Conservation (phyloP, 2,888 invertebrate species). For the Sarcophaga subvicina region DNA sequence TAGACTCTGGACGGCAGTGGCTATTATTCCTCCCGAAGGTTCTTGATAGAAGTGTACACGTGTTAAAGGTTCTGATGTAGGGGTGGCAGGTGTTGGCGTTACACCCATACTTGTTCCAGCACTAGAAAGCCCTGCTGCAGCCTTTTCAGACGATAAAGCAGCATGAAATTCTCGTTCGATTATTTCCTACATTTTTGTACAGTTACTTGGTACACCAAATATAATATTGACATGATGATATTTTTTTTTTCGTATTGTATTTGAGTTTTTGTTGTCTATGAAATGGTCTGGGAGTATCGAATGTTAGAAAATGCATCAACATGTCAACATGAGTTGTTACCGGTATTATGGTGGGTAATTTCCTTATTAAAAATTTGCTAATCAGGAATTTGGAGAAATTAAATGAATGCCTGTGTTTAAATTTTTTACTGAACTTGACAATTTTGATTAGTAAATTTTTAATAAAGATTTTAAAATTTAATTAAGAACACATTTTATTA, state of each 20-base stretch:
- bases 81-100: constrained; percentile 70
- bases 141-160: constrained; percentile 81
- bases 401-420: no score
- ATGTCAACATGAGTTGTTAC: constrained; percentile 26
- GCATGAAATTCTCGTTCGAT: constrained; percentile 82
- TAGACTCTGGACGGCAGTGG: constrained; percentile 77
- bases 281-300: constrained; percentile 29
- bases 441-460: no score
- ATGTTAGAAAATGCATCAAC: constrained; percentile 52
- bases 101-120: constrained; percentile 70
- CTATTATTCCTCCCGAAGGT: constrained; percentile 78
- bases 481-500: no score
- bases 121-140: constrained; percentile 73
- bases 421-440: no score
- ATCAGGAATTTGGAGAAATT: not conserved
- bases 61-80: constrained; percentile 60
- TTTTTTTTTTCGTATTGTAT: constrained; percentile 64
- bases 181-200: constrained; percentile 78
- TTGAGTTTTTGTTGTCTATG: constrained; percentile 61
- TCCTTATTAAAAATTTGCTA: not conserved
- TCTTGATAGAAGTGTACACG: constrained; percentile 74
- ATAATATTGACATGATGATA: constrained; percentile 69
- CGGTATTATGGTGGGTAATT: not conserved
- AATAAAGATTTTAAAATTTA: no score
- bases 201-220: constrained; percentile 72